Conservation (phyloP, 2,888 invertebrate species). For the Oligia latruncula region DNA sequence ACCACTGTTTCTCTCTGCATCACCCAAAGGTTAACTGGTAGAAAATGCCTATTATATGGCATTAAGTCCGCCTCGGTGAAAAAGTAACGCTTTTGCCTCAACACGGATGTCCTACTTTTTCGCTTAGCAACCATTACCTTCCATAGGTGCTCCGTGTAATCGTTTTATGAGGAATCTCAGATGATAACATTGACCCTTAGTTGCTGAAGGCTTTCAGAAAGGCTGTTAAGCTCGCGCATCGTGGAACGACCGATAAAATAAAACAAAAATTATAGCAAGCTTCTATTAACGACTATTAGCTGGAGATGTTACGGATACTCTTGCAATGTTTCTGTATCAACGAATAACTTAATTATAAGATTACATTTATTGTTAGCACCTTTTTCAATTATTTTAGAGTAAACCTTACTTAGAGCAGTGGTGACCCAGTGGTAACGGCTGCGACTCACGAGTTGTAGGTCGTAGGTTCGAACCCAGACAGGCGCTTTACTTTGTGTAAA, state of each 20-base stretch:
- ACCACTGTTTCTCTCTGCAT: too few relatives aligned
- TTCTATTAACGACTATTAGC: slow-evolving; percentile 3
- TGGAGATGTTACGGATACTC: not conserved
- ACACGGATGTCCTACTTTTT: not conserved
- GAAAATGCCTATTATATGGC: too few relatives aligned
- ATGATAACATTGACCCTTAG: slow-evolving; percentile 62
- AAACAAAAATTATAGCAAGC: slow-evolving; percentile 27
- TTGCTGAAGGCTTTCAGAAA: slow-evolving; percentile 52
- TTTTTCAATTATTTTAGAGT: not conserved
- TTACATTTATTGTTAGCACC: not conserved
- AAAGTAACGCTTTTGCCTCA: not conserved
- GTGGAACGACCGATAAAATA: slow-evolving; percentile 18
- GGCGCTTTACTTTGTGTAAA: too few relatives aligned
- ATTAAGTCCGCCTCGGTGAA: too few relatives aligned
- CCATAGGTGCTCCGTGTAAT: slow-evolving; percentile 30
- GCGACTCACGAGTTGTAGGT: too few relatives aligned
- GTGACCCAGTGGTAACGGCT: too few relatives aligned
- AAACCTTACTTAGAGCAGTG: not conserved
- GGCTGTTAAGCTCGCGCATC: slow-evolving; percentile 46
- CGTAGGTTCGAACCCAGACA: too few relatives aligned
- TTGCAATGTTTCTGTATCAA: not conserved
- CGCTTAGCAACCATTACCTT: not conserved
- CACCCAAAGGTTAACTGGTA: too few relatives aligned
- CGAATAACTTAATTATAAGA: not conserved
- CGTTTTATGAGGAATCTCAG: slow-evolving; percentile 51